These are phyloP conservation scores for Noctua pronuba DNA, from an alignment of 2,888 invertebrate genomes.

Conservation along the genomic window DNA sequence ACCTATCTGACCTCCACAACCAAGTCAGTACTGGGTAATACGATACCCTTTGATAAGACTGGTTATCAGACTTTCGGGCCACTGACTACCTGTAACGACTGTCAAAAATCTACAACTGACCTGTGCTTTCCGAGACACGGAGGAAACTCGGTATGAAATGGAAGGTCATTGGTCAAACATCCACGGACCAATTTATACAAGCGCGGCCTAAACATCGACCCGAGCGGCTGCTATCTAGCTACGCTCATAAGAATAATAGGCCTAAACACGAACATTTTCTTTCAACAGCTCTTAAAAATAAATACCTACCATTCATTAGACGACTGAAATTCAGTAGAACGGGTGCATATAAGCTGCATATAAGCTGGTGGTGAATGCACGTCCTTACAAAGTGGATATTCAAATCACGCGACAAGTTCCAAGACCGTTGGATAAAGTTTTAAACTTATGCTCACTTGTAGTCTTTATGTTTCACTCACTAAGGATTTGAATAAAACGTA, in stretches of 20 bases:
- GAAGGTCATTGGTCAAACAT: too few species aligned
- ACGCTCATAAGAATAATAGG: background rate
- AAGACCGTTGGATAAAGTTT: slow-evolving; percentile 43
- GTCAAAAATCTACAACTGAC: too few species aligned
- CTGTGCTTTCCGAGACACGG: too few species aligned
- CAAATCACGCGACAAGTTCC: slow-evolving; percentile 51
- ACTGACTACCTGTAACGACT: too few species aligned
- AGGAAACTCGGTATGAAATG: too few species aligned
- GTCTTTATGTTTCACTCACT: slow-evolving; percentile 56
- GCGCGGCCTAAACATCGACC: too few species aligned
- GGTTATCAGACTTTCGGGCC: too few species aligned
- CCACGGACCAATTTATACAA: too few species aligned
- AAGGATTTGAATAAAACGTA: slow-evolving; percentile 33
- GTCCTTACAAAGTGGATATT: slow-evolving; percentile 45
- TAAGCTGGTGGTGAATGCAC: slow-evolving; percentile 27
- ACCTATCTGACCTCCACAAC: too few species aligned
- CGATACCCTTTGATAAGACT: too few species aligned
- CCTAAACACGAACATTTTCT: background rate
- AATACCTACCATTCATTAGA: background rate
- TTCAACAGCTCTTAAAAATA: background rate
- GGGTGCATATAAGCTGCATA: slow-evolving; percentile 30
- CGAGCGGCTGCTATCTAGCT: background rate
- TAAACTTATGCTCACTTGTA: slow-evolving; percentile 46
- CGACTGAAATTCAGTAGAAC: background rate
- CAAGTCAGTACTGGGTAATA: too few species aligned